These are phyloP conservation scores for Clusia tigrina DNA, from an alignment of 2,888 invertebrate species.

Conservation along the genomic window DNA sequence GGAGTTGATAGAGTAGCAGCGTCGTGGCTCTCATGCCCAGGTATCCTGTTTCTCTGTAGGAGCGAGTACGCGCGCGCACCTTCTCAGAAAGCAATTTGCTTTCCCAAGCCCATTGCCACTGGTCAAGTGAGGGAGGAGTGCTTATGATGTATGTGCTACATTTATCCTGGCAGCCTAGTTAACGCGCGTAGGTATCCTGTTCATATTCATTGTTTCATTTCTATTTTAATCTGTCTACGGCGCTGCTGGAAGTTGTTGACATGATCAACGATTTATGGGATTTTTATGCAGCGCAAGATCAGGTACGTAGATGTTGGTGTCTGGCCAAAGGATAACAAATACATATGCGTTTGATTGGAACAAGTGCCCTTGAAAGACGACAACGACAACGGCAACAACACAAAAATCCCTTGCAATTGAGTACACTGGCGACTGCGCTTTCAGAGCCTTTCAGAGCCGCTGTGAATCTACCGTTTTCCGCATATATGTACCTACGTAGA, in stretches of 20 bases:
- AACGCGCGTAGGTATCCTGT: neutral
- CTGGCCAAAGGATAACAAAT: neutral
- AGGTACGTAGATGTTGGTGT: neutral
- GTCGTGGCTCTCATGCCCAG: neutral
- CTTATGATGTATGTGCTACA: neutral
- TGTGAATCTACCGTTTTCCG: no score
- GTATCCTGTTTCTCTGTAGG: neutral
- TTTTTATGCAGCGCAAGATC: slow-evolving; percentile 18
- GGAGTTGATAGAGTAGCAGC: slow-evolving; percentile 43
- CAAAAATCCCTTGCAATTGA: no score
- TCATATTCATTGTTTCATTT: neutral
- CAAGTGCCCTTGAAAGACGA: no score
- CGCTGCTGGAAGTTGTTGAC: slow-evolving; percentile 17
- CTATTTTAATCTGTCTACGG: neutral
- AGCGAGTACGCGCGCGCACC: neutral
- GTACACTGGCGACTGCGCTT: no score
- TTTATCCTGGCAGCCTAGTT: neutral
- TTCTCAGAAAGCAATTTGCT: slow-evolving; percentile 31
- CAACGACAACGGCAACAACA: no score
- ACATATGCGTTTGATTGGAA: no score
- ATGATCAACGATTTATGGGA: slow-evolving; percentile 17
- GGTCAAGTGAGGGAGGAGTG: neutral
- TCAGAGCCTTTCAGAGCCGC: no score
- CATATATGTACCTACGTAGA: no score
- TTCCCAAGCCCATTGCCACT: slow-evolving; percentile 19